Evolutionary conservation across 1,140 invertebrate species (phyloP), one percentile per base, ranked within the genome.

Genomic region (Drosophila nikananu): DNA sequence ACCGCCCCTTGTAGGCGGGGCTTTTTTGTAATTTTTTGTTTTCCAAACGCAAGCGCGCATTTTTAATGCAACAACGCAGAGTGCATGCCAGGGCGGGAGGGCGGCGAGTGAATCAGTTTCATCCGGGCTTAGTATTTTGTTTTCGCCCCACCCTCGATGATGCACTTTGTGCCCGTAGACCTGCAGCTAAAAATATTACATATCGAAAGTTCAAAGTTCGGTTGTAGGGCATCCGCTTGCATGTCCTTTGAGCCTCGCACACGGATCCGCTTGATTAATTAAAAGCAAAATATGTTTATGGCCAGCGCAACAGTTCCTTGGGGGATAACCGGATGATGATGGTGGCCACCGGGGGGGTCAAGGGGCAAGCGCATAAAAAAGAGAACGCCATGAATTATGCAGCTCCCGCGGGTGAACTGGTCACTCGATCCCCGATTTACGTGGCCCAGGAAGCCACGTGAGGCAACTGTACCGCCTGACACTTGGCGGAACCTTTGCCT

Each of bases 1-100:
- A 9, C 12, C 65, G 9, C 35, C 52, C 37, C n/a, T 55, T n/a
- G 77, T 86, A 79, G 91, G 91, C 91, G 87, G 91, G 83, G 87
- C 91, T 80, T 79, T 92, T 92, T 91, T 90, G 74, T 71, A 80
- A 76, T 83, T 89, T 90, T 91, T 91, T 58, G 63, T 75, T 82
- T 92, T 92, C 80, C 81, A 89, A 92, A 92, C 86, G 91, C 87
- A 91, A 91, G 91, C 91, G 91, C 80, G 87, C 77, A 92, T 92
- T 92, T 92, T 91, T 76, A 92, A 89, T 91, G 77, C 81, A 83
- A 72, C 58, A 76, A 71, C 74, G 27, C 27, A 42, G 27, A 61
- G 37, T 39, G 37, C 52, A 77, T 0, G 42, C 9, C n/a, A 49
- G 51, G 54, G 54, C 23, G 37, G 48, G 64, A 49, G 13, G 35